These are phyloP conservation scores for Dicerorhinus sumatrensis DNA, from an alignment of 2,113 vertebrate genomes.

Conservation along the genomic window DNA sequence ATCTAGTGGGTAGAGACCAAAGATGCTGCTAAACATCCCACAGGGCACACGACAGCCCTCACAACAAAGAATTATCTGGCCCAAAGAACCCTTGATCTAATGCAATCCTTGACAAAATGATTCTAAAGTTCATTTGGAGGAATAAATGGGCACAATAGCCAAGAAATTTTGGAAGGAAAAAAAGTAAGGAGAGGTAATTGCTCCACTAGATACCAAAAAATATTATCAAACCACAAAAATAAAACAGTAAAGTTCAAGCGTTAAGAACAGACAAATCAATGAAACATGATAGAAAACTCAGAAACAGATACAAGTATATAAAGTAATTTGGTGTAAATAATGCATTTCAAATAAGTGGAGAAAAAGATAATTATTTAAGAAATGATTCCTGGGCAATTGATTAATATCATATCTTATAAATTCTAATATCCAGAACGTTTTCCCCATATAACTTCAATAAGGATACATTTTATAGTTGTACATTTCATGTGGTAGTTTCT, in stretches of 20 bases:
- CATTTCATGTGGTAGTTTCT: background rate
- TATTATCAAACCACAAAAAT: background rate
- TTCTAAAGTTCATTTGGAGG: background rate
- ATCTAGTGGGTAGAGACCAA: background rate
- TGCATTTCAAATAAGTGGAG: background rate
- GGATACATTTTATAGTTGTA: background rate
- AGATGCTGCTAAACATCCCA: background rate
- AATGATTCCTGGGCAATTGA: background rate
- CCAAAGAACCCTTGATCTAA: background rate
- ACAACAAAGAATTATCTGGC: background rate
- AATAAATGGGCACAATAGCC: background rate
- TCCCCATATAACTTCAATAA: background rate
- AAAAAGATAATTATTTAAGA: background rate
- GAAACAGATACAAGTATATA: background rate
- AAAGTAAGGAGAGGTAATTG: background rate
- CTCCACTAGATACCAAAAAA: background rate
- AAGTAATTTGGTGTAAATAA: background rate
- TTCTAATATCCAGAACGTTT: background rate
- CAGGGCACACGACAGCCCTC: background rate
- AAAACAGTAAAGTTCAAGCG: background rate
- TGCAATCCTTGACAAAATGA: background rate
- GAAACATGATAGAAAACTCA: background rate
- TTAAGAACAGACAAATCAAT: background rate
- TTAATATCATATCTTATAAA: background rate
- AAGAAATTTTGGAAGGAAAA: background rate